A percentile compares a stretch with the other conserved stretches of the same genome.
Evolutionary conservation across 2,888 invertebrate genomes (phyloP).

Genomic region (Heteromyza rotundicornis): DNA sequence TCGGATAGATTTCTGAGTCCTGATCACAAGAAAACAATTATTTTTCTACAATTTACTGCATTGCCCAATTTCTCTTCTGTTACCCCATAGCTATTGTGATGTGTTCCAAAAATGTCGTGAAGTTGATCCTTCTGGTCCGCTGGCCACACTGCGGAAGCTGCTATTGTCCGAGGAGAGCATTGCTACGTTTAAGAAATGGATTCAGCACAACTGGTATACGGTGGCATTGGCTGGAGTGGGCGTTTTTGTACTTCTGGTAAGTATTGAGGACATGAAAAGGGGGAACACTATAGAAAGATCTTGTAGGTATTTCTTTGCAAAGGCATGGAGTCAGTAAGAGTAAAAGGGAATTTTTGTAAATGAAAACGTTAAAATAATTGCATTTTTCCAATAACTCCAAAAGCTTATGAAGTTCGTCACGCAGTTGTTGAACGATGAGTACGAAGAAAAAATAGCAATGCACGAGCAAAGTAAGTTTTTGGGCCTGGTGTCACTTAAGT

Average conservation of each 20-base stretch:
- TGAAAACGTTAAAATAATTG: too few species aligned
- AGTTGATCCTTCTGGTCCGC: slow-evolving; percentile 90
- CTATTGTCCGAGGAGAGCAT: slow-evolving; percentile 88
- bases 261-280: slow-evolving; percentile 55
- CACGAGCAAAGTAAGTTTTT: slow-evolving; percentile 25
- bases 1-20: not conserved
- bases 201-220: slow-evolving; percentile 90
- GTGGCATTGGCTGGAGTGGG: slow-evolving; percentile 77
- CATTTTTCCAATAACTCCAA: not conserved
- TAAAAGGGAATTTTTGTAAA: too few species aligned
- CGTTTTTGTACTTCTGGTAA: slow-evolving; percentile 81
- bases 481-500: not conserved
- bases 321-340: too few species aligned
- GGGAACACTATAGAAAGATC: not conserved
- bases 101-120: slow-evolving; percentile 82
- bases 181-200: slow-evolving; percentile 86
- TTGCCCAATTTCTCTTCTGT: too few species aligned
- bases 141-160: slow-evolving; percentile 86
- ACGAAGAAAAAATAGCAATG: slow-evolving; percentile 41
- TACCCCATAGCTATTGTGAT: slow-evolving; percentile 67
- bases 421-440: slow-evolving; percentile 49
- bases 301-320: too few species aligned
- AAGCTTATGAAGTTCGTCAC: slow-evolving; percentile 51
- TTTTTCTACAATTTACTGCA: too few species aligned
- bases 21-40: not conserved